Base-by-base conservation (phyloP, 2,113 vertebrate genomes). In the Anhinga rufa region DNA sequence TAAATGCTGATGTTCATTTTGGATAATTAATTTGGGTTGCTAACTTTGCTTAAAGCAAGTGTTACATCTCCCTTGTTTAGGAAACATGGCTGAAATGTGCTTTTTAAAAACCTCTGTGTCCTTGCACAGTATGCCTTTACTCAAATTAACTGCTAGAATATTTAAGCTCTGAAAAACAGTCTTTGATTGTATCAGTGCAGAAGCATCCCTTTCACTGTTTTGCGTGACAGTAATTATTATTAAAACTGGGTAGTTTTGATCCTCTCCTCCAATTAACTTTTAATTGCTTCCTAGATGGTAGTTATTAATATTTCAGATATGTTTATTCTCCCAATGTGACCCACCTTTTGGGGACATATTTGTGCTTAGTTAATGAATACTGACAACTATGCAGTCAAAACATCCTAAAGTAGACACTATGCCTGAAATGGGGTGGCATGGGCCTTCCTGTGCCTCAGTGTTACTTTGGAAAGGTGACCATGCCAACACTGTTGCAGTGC, bases 401-500 rank as follows among this genome's bases (percentile, higher is more conserved):
- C 14, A 31, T 16, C 52, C 32, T 14, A 4, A 32, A 40, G 66
- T 1, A 28, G 58, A 24, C 15, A 9, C 19, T 5, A 3, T 14
- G 15, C 26, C 49, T 64, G 51, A 6, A 20, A 24, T 0, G 16
- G 48, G n/a, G 54, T 9, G 21, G 40, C 26, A 9, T 1, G 42
- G 26, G 26, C 55, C 55, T 9, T 18, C 21, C 40, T 1, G 10
- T 17, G 49, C n/a, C 64, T 46, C 62, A 8, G 22, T 4, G 13
- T 10, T 8, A 1, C 55, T 17, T 14, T 14, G 19, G 55, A 4
- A 38, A 14, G 19, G 48, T 5, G 15, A 38, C 16, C 10, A 2
- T 7, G 29, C 46, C 48, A 8, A 2, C 9, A 2, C 34, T 8
- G 14, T 2, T 5, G 24, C 15, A 8, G 54, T 2, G 36, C 12